Evolutionary conservation across 2,888 invertebrate genomes (phyloP), one percentile per base, ranked within the genome.

Genomic region (Hipparchia sbordonii): DNA sequence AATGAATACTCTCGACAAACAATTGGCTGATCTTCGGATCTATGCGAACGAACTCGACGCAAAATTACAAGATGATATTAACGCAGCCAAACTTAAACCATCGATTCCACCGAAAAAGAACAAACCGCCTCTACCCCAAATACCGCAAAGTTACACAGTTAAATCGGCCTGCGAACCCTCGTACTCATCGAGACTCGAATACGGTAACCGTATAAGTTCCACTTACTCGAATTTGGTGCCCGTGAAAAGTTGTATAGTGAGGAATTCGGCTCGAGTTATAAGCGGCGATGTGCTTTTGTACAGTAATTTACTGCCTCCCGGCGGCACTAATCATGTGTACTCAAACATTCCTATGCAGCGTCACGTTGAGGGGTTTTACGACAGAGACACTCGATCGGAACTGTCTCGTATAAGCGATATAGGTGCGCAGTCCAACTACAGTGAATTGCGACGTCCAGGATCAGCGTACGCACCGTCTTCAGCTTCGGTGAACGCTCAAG

Each of bases 111-210:
- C 93, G 70, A 93, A 93, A 85, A 93, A 92, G 84, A 90, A 84
- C 80, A 93, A 93, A 80, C 84, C 90, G 60, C 93, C 93, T 68
- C 82, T 88, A 76, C 93, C 93, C 67, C 93, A 93, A 96, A 96
- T 97, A 84, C 97, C 97, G 72, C 96, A 97, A 88, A 97, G 97
- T 87, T 96, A 95, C 82, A 95, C 95, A 51, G 94, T 97, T 73
- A 96, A 96, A 85, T 95, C 96, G 74, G 95, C 96, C 23, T 95
- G 96, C 74, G 96, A 96, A 82, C 97, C 97, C 0, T 96, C 96
- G 6, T 97, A 97, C 85, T 96, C 97, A 45, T 96, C 97, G 46
- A 95, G 97, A 73, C 91, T 97, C 61, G 96, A 93, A 78, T 88
- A 85, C 77, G 91, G 93, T 33, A 93, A 91, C 74, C 87, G 90